Evolutionary conservation across 2,888 invertebrate species (phyloP).

Genomic region (Sarcophaga subvicina): DNA sequence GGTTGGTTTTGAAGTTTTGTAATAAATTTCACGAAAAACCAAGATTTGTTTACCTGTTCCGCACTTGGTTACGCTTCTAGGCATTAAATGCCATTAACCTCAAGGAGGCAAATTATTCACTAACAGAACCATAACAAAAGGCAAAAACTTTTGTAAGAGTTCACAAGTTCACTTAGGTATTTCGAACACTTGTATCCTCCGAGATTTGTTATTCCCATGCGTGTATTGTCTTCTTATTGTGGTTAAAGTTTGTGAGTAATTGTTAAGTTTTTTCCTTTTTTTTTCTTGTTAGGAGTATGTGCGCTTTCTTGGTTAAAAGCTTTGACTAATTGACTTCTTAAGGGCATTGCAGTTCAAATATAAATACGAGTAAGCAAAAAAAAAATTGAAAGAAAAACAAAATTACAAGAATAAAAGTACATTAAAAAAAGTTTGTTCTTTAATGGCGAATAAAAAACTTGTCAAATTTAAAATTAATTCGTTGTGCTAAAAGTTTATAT

Average conservation of each 20-base stretch:
- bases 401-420: not conserved
- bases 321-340: constrained; percentile 47
- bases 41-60: constrained; percentile 30
- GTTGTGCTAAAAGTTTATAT: too few species aligned
- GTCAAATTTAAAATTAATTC: too few species aligned
- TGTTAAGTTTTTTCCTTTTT: constrained; percentile 5
- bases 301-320: constrained; percentile 12
- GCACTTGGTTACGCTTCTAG: not conserved
- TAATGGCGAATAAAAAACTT: too few species aligned
- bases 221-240: constrained; percentile 9
- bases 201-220: constrained; percentile 5
- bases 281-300: not conserved
- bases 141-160: constrained; percentile 6
- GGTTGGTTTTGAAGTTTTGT: constrained; percentile 57
- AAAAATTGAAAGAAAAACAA: too few species aligned
- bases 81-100: not conserved
- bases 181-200: not conserved
- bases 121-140: constrained; percentile 24
- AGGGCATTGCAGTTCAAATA: constrained; percentile 1
- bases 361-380: constrained; percentile 1
- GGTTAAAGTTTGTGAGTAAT: constrained; percentile 13
- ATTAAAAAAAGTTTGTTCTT: constrained; percentile 1
- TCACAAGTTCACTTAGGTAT: not conserved
- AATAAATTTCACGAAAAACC: constrained; percentile 46
- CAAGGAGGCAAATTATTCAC: not conserved